Percentiles rank a stretch among this genome's conserved stretches.
phyloP scores from a whole-genome alignment of 2,113 vertebrate genomes.

The Neolamprologus longior region DNA sequence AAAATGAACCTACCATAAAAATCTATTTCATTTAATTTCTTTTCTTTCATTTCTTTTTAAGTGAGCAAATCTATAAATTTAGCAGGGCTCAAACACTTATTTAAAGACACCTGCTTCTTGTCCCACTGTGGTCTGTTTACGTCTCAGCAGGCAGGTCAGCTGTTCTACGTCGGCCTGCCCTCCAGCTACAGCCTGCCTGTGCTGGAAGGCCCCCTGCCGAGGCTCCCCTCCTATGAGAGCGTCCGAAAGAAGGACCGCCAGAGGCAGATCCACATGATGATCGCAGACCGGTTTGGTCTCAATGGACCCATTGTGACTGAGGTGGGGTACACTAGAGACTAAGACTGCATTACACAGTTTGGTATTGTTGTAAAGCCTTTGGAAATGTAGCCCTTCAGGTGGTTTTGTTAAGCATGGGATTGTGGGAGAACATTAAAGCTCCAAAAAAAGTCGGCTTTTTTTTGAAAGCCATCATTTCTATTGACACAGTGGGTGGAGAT shows the following conservation, averaged over 20 bases:
- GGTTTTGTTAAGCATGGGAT: not conserved
- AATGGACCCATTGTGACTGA: slow-evolving; percentile 70
- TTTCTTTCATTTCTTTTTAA: not conserved
- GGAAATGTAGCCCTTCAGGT: slow-evolving; percentile 1
- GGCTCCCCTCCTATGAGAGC: slow-evolving; percentile 75
- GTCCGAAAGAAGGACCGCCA: slow-evolving; percentile 78
- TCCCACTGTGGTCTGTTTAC: not conserved
- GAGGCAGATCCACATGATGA: slow-evolving; percentile 81
- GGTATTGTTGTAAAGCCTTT: not conserved
- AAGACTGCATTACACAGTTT: not conserved
- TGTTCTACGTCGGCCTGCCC: slow-evolving; percentile 72
- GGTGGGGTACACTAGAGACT: slow-evolving; percentile 49
- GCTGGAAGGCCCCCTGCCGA: slow-evolving; percentile 63
- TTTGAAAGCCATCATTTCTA: not conserved
- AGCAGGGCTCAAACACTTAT: not conserved
- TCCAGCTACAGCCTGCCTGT: slow-evolving; percentile 71
- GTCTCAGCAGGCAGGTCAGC: slow-evolving; percentile 55
- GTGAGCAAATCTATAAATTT: not conserved
- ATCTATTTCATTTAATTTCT: not conserved
- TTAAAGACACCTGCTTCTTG: not conserved
- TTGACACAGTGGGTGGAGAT: not conserved
- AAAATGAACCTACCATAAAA: not conserved
- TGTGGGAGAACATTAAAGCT: not conserved
- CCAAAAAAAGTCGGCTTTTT: not conserved
- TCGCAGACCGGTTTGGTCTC: slow-evolving; percentile 74